A percentile compares a stretch with the other conserved stretches of the same genome.
phyloP scores from a whole-genome alignment of 2,888 invertebrate species.

The Trichogramma evanescens region DNA sequence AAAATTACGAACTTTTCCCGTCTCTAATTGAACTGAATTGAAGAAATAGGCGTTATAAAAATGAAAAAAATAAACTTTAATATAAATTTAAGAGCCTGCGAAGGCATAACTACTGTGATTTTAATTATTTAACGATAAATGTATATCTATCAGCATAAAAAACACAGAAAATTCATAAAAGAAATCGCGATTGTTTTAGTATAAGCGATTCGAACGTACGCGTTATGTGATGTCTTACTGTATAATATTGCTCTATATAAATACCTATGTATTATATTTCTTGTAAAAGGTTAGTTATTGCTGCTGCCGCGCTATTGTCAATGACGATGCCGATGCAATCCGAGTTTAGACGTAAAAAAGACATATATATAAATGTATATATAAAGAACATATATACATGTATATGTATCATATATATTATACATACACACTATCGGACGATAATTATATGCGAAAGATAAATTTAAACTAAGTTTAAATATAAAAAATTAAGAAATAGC shows the following conservation, averaged over 20 bases:
- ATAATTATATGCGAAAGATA: conserved; percentile 3
- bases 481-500: conserved; percentile 19
- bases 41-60: conserved; percentile 40
- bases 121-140: conserved; percentile 47
- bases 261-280: conserved; percentile 47
- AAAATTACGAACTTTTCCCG: too few species aligned
- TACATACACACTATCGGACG: conserved; percentile 9
- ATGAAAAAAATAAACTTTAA: conserved; percentile 26
- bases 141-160: conserved; percentile 21
- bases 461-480: not conserved
- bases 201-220: conserved; percentile 29
- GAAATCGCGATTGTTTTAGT: conserved; percentile 31
- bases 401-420: not conserved
- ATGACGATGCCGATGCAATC: conserved; percentile 29
- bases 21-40: too few species aligned
- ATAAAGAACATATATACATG: not conserved
- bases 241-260: conserved; percentile 47
- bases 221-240: conserved; percentile 48
- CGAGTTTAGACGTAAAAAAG: conserved; percentile 22
- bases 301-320: conserved; percentile 34
- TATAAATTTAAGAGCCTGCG: conserved; percentile 47
- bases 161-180: conserved; percentile 26
- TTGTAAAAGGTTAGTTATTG: conserved; percentile 40
- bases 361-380: not conserved
- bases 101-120: conserved; percentile 49